phyloP scores from a whole-genome alignment of 2,797 vertebrate genomes.

The Chloroceryle amazona region DNA sequence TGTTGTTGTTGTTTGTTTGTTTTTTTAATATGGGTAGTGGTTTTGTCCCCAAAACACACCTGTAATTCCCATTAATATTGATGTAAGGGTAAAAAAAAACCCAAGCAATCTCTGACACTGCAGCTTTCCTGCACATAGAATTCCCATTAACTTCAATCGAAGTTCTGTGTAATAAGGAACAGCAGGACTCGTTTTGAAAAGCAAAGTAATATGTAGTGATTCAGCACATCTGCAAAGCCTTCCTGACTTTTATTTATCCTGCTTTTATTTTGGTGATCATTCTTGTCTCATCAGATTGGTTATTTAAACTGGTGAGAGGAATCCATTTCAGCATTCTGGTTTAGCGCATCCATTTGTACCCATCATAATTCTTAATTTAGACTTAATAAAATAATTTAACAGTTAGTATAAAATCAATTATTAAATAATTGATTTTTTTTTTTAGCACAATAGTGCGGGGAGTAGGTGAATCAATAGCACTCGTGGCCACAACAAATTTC shows the following conservation, averaged over 20 bases:
- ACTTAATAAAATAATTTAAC: constrained; percentile 77
- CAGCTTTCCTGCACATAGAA: not conserved
- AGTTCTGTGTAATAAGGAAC: not conserved
- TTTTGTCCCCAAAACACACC: not conserved
- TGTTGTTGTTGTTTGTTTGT: too few species aligned
- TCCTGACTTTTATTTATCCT: constrained; percentile 58
- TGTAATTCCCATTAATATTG: not conserved
- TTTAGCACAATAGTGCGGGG: constrained; percentile 54
- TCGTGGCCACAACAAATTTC: constrained; percentile 70
- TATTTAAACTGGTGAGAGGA: constrained; percentile 64
- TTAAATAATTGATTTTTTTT: constrained; percentile 79
- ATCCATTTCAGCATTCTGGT: constrained; percentile 62
- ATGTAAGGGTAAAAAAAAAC: not conserved
- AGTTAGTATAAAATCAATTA: constrained; percentile 74
- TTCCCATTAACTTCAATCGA: not conserved
- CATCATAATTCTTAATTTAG: constrained; percentile 79
- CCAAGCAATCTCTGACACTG: not conserved
- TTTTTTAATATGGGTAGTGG: not conserved
- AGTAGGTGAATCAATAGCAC: constrained; percentile 69
- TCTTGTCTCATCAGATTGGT: constrained; percentile 46
- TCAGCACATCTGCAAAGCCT: constrained; percentile 39
- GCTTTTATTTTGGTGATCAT: constrained; percentile 65
- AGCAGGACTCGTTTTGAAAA: constrained; percentile 33
- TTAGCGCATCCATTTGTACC: constrained; percentile 27
- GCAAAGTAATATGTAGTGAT: constrained; percentile 35